phyloP scores from a whole-genome alignment of 2,888 invertebrate genomes.

The Cerastoderma edule region DNA sequence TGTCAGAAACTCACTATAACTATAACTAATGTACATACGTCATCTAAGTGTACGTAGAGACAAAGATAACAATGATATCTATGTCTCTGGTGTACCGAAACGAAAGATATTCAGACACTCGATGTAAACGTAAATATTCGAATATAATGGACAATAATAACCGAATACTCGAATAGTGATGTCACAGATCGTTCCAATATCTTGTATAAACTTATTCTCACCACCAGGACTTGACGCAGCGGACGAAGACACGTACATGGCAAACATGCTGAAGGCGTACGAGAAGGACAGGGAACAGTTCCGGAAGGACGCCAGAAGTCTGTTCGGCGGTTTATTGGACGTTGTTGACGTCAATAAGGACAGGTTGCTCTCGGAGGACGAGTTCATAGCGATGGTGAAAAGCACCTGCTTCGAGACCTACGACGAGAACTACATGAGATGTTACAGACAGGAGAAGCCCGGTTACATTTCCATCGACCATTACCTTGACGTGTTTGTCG shows the following conservation, averaged over 20 bases:
- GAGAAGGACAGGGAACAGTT: background rate
- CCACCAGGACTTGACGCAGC: background rate
- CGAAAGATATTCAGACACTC: too few relatives aligned
- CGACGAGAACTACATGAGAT: background rate
- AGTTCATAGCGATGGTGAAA: too few relatives aligned
- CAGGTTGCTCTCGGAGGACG: background rate
- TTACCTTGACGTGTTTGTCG: background rate
- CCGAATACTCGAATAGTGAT: too few relatives aligned
- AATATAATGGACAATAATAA: too few relatives aligned
- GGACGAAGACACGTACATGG: background rate
- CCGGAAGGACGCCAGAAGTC: background rate
- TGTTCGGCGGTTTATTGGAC: background rate
- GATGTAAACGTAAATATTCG: too few relatives aligned
- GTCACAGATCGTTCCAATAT: too few relatives aligned
- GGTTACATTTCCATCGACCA: background rate
- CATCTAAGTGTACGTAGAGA: too few relatives aligned
- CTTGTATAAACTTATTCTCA: too few relatives aligned
- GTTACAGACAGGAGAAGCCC: background rate
- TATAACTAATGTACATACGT: too few relatives aligned
- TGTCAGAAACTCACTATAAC: too few relatives aligned
- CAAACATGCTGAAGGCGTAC: background rate
- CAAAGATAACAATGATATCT: too few relatives aligned
- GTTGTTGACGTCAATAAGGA: background rate
- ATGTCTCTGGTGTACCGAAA: too few relatives aligned
- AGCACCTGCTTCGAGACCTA: background rate